Evolutionary conservation across 2,113 vertebrate genomes (phyloP).

Genomic region (Dromiciops gliroides): DNA sequence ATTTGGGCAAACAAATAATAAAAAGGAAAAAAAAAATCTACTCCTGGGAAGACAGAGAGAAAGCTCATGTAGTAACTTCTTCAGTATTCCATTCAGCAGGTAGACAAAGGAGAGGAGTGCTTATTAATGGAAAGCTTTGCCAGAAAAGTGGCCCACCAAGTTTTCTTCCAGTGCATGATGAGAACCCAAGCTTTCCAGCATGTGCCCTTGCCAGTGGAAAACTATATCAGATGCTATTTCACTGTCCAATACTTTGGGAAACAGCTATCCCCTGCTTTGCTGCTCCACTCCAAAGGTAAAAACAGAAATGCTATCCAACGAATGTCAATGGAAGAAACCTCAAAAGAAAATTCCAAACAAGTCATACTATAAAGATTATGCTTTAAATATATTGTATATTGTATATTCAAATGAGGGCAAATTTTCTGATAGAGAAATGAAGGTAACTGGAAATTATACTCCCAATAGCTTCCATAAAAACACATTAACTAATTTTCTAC

Average conservation of each 20-base stretch:
- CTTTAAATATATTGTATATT: not conserved
- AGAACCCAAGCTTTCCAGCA: not conserved
- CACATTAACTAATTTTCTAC: not conserved
- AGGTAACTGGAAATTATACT: not conserved
- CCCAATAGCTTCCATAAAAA: not conserved
- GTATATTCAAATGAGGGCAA: not conserved
- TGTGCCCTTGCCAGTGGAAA: not conserved
- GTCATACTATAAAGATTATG: not conserved
- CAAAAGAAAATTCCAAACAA: not conserved
- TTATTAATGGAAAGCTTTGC: not conserved
- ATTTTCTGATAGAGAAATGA: not conserved
- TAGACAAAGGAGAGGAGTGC: not conserved
- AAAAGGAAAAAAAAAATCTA: not conserved
- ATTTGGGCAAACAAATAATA: not conserved
- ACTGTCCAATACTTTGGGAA: not conserved
- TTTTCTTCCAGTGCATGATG: not conserved
- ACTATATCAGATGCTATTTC: not conserved
- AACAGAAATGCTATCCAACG: not conserved
- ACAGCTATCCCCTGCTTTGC: not conserved
- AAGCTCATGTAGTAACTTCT: not conserved
- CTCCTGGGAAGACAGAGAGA: not conserved
- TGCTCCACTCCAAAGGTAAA: not conserved
- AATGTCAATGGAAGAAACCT: not conserved
- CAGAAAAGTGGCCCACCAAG: not conserved
- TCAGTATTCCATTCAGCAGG: not conserved